These are phyloP conservation scores for Drosophila sucinea DNA, from an alignment of 1,140 invertebrate species.

Conservation along the genomic window DNA sequence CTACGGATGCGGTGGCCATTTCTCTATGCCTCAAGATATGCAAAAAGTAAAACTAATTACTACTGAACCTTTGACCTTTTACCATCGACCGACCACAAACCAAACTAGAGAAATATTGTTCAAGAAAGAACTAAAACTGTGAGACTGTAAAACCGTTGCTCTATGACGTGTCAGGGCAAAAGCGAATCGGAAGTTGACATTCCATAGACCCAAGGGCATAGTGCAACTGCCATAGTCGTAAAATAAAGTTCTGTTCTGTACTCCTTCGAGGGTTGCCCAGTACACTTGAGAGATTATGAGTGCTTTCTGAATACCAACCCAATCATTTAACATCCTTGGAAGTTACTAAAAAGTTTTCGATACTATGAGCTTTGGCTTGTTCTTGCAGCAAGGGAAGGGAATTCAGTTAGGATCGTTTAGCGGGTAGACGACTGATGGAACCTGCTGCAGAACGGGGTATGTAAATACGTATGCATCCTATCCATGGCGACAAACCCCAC, in stretches of 20 bases:
- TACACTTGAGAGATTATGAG: not conserved
- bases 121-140: not conserved
- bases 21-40: slow-evolving; percentile 39
- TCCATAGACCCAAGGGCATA: slow-evolving; percentile 1
- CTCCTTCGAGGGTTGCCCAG: not conserved
- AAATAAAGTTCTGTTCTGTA: not conserved
- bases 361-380: not conserved
- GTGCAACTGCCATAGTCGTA: slow-evolving; percentile 5
- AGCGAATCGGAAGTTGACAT: slow-evolving; percentile 7
- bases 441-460: too few species aligned
- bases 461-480: too few species aligned
- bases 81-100: not conserved
- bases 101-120: not conserved
- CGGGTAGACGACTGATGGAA: too few species aligned
- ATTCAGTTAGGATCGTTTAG: too few species aligned
- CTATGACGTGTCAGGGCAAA: slow-evolving; percentile 12
- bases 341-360: too few species aligned
- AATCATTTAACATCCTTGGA: not conserved
- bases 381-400: not conserved
- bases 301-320: not conserved
- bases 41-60: slow-evolving; percentile 48
- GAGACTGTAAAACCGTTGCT: not conserved
- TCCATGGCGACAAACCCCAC: too few species aligned
- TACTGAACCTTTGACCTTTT: slow-evolving; percentile 44
- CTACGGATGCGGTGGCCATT: slow-evolving; percentile 32